These are phyloP conservation scores for Agonopterix subpropinquella DNA, from an alignment of 2,888 invertebrate species.

Conservation along the genomic window DNA sequence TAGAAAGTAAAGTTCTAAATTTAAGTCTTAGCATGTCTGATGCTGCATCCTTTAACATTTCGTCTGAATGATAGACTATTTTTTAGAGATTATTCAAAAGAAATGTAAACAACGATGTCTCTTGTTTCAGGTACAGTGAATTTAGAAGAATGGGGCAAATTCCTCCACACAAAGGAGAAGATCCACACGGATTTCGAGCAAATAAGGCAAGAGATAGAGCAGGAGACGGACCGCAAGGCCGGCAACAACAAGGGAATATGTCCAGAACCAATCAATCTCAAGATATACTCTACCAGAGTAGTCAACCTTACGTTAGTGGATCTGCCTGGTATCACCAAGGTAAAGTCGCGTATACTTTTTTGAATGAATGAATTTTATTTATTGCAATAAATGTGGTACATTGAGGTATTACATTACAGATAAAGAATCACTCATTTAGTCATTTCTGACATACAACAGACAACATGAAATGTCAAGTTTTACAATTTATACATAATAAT, in stretches of 20 bases:
- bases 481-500: too few relatives aligned
- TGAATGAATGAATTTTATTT: too few relatives aligned
- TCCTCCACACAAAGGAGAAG: conserved; percentile 93
- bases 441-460: too few relatives aligned
- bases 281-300: conserved; percentile 96
- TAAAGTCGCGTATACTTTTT: conserved; percentile 27
- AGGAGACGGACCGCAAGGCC: conserved; percentile 95
- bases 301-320: conserved; percentile 98
- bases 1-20: too few relatives aligned
- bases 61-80: too few relatives aligned
- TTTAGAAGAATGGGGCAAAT: conserved; percentile 96
- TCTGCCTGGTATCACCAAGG: conserved; percentile 98
- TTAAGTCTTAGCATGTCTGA: too few relatives aligned
- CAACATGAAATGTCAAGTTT: too few relatives aligned
- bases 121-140: conserved; percentile 83
- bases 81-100: too few relatives aligned
- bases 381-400: too few relatives aligned
- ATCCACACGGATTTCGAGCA: conserved; percentile 94
- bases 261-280: conserved; percentile 95
- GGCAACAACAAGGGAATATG: conserved; percentile 98
- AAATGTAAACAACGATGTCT: conserved; percentile 3
- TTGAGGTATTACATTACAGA: too few relatives aligned
- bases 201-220: conserved; percentile 93
- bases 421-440: too few relatives aligned
- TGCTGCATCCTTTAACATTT: too few relatives aligned